Evolutionary conservation across 53 echinoderm and acorn worm genomes (phyloP).

Genomic region (Echinometra lucunter): DNA sequence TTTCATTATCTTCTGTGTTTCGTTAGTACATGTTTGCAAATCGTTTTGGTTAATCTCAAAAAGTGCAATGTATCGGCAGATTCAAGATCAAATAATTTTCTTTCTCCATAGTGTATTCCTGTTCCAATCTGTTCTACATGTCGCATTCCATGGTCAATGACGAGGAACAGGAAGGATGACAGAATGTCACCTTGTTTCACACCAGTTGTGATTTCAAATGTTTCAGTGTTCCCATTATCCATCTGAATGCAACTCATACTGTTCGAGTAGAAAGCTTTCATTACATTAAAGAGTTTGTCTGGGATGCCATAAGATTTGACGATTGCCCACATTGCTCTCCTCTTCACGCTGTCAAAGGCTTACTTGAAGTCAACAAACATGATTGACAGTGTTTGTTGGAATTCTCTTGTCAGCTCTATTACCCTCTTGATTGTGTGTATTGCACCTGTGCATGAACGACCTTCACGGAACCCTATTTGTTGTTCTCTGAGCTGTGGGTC

Average conservation of each 20-base stretch:
- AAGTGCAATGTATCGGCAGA: slow-evolving; percentile 15
- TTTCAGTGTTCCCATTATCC: not conserved
- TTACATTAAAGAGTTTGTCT: not conserved
- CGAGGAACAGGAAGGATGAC: slow-evolving; percentile 37
- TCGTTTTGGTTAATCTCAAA: not conserved
- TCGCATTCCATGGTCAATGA: slow-evolving; percentile 11
- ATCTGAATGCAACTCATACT: slow-evolving; percentile 3
- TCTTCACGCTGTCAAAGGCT: slow-evolving; percentile 5
- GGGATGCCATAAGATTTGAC: not conserved
- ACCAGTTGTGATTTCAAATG: not conserved
- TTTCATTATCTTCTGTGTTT: slow-evolving; percentile 6
- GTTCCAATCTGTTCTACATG: not conserved
- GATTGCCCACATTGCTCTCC: slow-evolving; percentile 10
- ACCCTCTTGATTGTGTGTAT: not conserved
- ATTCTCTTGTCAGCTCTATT: slow-evolving; percentile 3
- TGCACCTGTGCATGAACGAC: not conserved
- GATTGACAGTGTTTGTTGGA: not conserved
- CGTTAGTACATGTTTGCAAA: not conserved
- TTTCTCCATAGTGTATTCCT: not conserved
- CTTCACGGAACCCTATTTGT: too few relatives aligned
- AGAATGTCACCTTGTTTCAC: slow-evolving; percentile 34
- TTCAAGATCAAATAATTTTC: slow-evolving; percentile 2
- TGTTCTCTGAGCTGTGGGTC: too few relatives aligned
- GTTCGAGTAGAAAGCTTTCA: not conserved
- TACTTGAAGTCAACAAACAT: not conserved